These are phyloP conservation scores for Pycnonotus jocosus DNA, from an alignment of 2,113 vertebrate species.

Conservation along the genomic window DNA sequence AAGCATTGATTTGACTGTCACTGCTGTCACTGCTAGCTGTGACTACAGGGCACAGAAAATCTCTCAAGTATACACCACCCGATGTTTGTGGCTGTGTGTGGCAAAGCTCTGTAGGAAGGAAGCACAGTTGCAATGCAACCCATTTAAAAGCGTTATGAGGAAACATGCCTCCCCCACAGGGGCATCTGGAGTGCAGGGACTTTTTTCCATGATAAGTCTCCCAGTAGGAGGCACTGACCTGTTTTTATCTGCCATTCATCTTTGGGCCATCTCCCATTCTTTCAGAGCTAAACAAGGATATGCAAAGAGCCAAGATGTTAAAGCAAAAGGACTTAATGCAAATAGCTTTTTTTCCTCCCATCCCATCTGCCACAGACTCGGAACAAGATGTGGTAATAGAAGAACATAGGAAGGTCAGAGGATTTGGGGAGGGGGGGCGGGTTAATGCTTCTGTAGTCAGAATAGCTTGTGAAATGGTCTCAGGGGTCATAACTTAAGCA, in stretches of 20 bases:
- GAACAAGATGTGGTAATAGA: not conserved
- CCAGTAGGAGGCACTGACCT: not conserved
- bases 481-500: not conserved
- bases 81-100: not conserved
- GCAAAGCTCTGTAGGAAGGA: not conserved
- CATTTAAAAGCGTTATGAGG: not conserved
- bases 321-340: not conserved
- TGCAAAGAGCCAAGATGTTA: not conserved
- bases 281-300: conserved; percentile 21
- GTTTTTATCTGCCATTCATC: not conserved
- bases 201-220: not conserved
- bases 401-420: conserved; percentile 25
- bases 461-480: not conserved
- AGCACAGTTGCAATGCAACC: not conserved
- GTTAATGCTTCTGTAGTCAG: not conserved
- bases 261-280: not conserved
- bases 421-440: rapidly evolving
- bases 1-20: not conserved
- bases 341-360: conserved; percentile 28
- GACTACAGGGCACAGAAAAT: not conserved
- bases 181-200: not conserved
- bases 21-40: not conserved
- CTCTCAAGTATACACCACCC: not conserved
- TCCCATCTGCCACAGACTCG: not conserved
- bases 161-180: not conserved